A percentile compares a stretch with the other conserved stretches of the same genome.
Evolutionary conservation across 2,888 invertebrate species (phyloP).

Genomic region (Operophtera brumata): DNA sequence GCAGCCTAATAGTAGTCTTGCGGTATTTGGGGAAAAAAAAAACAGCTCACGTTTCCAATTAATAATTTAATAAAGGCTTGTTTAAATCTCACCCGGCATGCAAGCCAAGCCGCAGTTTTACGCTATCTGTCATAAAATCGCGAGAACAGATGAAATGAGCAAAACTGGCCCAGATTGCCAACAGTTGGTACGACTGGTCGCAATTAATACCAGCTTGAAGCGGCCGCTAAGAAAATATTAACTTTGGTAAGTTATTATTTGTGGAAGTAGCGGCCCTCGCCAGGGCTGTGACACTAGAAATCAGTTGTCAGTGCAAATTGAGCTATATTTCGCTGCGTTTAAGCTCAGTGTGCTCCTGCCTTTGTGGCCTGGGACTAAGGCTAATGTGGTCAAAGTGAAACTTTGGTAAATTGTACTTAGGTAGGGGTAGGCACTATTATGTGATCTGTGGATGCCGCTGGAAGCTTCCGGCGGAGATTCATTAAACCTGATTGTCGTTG

Average conservation of each 20-base stretch:
- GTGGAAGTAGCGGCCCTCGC: constrained; percentile 11
- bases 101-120: too few relatives aligned
- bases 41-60: too few relatives aligned
- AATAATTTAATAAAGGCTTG: too few relatives aligned
- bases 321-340: neutral
- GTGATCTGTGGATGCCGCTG: neutral
- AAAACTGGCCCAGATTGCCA: neutral
- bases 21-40: too few relatives aligned
- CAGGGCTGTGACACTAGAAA: neutral
- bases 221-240: constrained; percentile 23
- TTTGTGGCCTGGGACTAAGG: too few relatives aligned
- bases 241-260: constrained; percentile 27
- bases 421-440: neutral
- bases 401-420: too few relatives aligned
- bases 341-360: neutral
- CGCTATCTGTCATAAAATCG: too few relatives aligned
- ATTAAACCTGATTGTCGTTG: constrained; percentile 28
- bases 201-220: constrained; percentile 24
- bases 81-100: too few relatives aligned
- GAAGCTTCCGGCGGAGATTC: constrained; percentile 15
- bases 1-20: too few relatives aligned
- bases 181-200: constrained; percentile 3
- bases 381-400: too few relatives aligned
- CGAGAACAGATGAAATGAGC: neutral
- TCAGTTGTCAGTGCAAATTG: neutral